Base-by-base conservation (phyloP, 23 tunicate species). In the Corella eumyota region DNA sequence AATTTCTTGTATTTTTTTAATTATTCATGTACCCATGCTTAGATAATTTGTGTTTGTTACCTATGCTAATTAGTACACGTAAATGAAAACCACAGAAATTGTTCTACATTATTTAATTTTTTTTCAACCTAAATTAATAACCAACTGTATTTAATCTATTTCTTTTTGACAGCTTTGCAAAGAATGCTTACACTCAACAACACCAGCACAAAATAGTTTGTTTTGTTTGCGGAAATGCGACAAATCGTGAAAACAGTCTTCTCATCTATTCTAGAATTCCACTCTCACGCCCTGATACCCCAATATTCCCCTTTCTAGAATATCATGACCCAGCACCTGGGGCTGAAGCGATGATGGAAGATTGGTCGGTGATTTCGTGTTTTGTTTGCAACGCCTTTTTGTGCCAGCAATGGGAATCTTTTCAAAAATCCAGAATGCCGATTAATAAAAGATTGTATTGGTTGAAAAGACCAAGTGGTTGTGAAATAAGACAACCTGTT, bases 291-390 rank as follows among this genome's bases (percentile, higher is more conserved):
- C 58, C 70, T 4, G 78, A 70, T 30, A 25, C 76, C 30, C 91
- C 98, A 2, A 81, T 79, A 60, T 90, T 79, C 36, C 98, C 98
- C 5, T 90, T 90, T 65, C 65, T 90, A 45, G 98, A 90, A 53
- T 80, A 79, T 30, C 98, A 90, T 36, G 98, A 90, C 36, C 98
- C 98, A 6, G 98, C 98, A 28, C 98, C 98, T 2, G 91, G 83
- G 3, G 98, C 98, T 3, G 90, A 74, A 25, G 66, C 92, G 15
- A 90, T 90, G 98, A 31, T 65, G 4, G 97, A 90, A 4, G 75
- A 90, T 61, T 80, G 98, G 84, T 79, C 98, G 36, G 90, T 86
- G 36, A 57, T 64, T 2, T 48, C 79, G 17, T 86, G 95, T 40
- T 73, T 53, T 6, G 85, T 86, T 7, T 86, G 95, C 69, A 59